Evolutionary conservation across 2,113 vertebrate genomes (phyloP), one percentile per base, ranked within the genome.

Genomic region (Phyllopteryx taeniolatus): DNA sequence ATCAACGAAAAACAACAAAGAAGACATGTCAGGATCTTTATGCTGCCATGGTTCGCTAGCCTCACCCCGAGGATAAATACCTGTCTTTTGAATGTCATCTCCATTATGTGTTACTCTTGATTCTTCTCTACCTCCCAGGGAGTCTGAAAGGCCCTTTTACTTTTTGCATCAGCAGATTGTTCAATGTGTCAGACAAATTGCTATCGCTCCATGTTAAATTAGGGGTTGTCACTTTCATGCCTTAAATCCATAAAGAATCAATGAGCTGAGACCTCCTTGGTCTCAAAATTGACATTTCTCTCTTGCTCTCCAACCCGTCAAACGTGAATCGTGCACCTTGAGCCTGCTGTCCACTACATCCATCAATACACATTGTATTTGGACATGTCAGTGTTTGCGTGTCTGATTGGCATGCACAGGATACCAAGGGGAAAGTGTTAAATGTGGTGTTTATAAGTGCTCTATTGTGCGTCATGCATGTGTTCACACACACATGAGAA

Each of bases 121-220:
- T 82, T 83, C 78, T 44, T 72, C 63, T 78, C 72, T 76, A 33
- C 81, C 85, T 80, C 82, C 81, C 74, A 63, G 80, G 51, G 83
- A 75, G 83, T 84, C 86, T 86, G 79, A 88, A 85, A 90, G 81
- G 77, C 77, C 83, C 83, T 89, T 88, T 88, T 83, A 80, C 72
- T 83, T 83, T 90, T 85, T 86, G 84, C 85, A 89, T 86, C 87
- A 87, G 82, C 86, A 79, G 82, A 86, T 87, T 88, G 82, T 86
- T 87, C 80, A 62, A 70, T 73, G 83, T 90, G 88, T 90, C 89
- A 91, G 83, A 86, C 81, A 89, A 89, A 91, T 90, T 87, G 85
- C 84, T 78, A 77, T 82, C 79, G 71, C 73, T 84, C 79, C 76
- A 75, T 81, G 77, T 89, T 87, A 86, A 89, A 89, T 90, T 86